Conservation (phyloP, 2,113 vertebrate species). For the Colinus virginianus region DNA sequence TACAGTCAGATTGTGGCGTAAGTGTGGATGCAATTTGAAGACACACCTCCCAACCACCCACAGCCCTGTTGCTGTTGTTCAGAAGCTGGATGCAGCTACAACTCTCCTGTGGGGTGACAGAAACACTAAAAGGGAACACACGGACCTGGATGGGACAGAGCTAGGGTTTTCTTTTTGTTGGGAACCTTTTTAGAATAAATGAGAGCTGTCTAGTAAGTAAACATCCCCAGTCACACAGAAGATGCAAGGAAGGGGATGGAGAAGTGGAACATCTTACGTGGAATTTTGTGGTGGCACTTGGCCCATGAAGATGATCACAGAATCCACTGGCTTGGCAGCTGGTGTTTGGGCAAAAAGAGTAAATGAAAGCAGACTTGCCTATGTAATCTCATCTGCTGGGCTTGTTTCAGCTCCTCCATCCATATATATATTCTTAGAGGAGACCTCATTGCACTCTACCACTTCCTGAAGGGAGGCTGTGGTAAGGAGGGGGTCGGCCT, state of each 20-base stretch:
- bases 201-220: not conserved
- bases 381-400: not conserved
- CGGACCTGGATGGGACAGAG: not conserved
- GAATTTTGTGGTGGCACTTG: not conserved
- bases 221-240: not conserved
- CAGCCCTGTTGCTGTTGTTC: not conserved
- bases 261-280: accelerated
- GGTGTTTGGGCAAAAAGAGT: not conserved
- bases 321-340: not conserved
- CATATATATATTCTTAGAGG: no score
- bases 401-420: not conserved
- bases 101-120: not conserved
- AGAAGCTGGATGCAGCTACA: not conserved
- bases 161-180: not conserved
- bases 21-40: not conserved
- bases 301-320: not conserved
- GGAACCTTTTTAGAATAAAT: not conserved
- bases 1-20: conserved; percentile 10
- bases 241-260: not conserved
- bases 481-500: no score
- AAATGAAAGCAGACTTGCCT: not conserved
- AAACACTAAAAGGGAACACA: not conserved
- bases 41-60: not conserved
- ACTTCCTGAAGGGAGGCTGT: no score
- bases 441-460: no score